Conservation (phyloP, 2,888 invertebrate genomes). For the Amphipyra berbera region DNA sequence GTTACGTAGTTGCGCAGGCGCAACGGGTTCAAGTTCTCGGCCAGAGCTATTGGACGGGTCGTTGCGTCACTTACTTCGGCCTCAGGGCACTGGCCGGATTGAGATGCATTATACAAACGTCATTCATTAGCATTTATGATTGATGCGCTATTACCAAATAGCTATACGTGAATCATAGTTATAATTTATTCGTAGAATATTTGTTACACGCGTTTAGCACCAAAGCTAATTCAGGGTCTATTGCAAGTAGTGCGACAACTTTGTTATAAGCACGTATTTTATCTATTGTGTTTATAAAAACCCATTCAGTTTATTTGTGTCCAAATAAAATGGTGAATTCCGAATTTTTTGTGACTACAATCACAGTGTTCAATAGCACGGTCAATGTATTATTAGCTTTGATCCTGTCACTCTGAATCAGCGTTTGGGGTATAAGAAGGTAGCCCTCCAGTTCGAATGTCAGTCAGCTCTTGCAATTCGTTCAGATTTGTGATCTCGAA, state of each 20-base stretch:
- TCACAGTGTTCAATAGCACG: slow-evolving; percentile 75
- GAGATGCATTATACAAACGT: slow-evolving; percentile 69
- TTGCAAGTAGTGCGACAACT: slow-evolving; percentile 27
- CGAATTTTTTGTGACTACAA: slow-evolving; percentile 70
- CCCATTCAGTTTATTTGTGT: slow-evolving; percentile 59
- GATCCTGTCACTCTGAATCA: slow-evolving; percentile 79
- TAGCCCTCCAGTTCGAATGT: slow-evolving; percentile 56
- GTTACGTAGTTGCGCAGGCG: slow-evolving; percentile 68
- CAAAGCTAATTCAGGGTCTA: slow-evolving; percentile 27
- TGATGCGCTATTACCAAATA: slow-evolving; percentile 48
- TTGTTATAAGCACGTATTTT: slow-evolving; percentile 49
- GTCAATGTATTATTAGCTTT: slow-evolving; percentile 75
- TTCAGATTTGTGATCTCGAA: slow-evolving; percentile 41
- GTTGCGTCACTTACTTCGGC: slow-evolving; percentile 76
- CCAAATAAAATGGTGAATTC: slow-evolving; percentile 68
- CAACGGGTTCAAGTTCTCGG: slow-evolving; percentile 85
- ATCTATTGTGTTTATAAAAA: slow-evolving; percentile 54
- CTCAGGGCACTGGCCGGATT: slow-evolving; percentile 79
- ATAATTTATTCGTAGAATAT: slow-evolving; percentile 15
- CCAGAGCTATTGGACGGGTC: slow-evolving; percentile 66
- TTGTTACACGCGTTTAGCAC: slow-evolving; percentile 8
- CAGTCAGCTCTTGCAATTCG: slow-evolving; percentile 66
- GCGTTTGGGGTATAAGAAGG: slow-evolving; percentile 78
- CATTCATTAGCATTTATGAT: slow-evolving; percentile 58
- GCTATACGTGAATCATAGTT: slow-evolving; percentile 23